These are phyloP conservation scores for Zoanthus solanderi DNA, from an alignment of 92 coral and sea anemone genomes.

Conservation along the genomic window DNA sequence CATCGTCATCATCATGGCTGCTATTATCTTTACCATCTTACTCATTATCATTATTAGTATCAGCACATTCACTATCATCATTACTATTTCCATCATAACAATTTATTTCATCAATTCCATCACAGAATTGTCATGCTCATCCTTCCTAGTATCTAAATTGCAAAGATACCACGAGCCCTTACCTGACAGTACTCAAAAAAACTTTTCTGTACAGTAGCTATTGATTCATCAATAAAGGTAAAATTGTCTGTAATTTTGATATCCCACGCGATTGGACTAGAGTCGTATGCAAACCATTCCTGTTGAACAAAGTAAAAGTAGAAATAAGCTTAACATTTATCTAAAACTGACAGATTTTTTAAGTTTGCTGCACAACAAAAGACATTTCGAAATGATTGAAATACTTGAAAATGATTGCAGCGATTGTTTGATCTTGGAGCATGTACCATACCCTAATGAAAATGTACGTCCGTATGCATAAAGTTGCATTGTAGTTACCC, in stretches of 20 bases:
- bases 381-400: no score
- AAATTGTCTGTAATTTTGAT: neutral
- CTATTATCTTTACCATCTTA: neutral
- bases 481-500: no score
- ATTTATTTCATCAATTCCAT: neutral
- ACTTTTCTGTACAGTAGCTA: neutral
- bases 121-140: neutral
- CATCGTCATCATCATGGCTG: neutral
- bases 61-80: neutral
- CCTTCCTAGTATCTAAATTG: neutral
- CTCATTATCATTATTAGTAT: neutral
- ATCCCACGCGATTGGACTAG: constrained; percentile 7
- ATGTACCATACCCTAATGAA: no score
- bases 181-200: constrained; percentile 9
- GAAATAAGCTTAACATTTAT: neutral
- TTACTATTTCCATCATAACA: neutral
- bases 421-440: no score
- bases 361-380: no score
- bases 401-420: no score
- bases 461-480: no score
- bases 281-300: constrained; percentile 38
- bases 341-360: neutral
- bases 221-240: neutral
- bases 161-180: neutral
- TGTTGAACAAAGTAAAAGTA: neutral